A percentile compares a stretch with the other conserved stretches of the same genome.
phyloP scores from a whole-genome alignment of 1,140 invertebrate genomes.

The Cataglyphis hispanica region DNA sequence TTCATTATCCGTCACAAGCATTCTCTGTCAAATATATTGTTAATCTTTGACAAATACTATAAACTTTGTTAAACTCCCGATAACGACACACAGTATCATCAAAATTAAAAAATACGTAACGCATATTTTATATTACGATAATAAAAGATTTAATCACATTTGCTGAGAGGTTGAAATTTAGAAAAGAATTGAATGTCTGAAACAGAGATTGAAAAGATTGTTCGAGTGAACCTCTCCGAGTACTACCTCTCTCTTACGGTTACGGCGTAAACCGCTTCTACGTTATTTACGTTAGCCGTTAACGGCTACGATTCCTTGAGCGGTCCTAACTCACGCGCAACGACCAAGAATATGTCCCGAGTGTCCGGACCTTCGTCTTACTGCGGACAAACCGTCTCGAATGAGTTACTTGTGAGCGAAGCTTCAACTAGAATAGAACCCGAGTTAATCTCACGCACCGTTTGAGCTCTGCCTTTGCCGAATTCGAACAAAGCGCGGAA shows the following conservation, averaged over 20 bases:
- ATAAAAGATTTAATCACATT: too few relatives aligned
- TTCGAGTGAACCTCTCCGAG: background rate
- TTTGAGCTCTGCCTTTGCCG: slow-evolving; percentile 11
- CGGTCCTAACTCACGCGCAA: slow-evolving; percentile 81
- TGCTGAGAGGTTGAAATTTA: background rate
- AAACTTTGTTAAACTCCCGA: slow-evolving; percentile 16
- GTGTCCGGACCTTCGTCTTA: slow-evolving; percentile 84
- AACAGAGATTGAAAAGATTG: background rate
- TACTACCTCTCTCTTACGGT: background rate
- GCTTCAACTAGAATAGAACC: slow-evolving; percentile 14
- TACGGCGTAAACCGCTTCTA: slow-evolving; percentile 72
- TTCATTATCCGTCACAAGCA: background rate
- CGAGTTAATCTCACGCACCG: slow-evolving; percentile 63
- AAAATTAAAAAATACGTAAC: background rate
- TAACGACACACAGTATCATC: background rate
- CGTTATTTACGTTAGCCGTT: slow-evolving; percentile 80
- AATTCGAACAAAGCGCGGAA: slow-evolving; percentile 57
- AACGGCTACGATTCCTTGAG: slow-evolving; percentile 76
- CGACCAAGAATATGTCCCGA: slow-evolving; percentile 82
- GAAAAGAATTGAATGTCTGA: background rate
- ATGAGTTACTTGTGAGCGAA: slow-evolving; percentile 72
- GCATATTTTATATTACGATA: background rate
- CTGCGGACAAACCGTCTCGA: slow-evolving; percentile 74
- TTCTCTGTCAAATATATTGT: background rate
- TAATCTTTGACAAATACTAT: background rate